These are phyloP conservation scores for Heliconius congener DNA, from an alignment of 1,140 invertebrate species.

Conservation along the genomic window DNA sequence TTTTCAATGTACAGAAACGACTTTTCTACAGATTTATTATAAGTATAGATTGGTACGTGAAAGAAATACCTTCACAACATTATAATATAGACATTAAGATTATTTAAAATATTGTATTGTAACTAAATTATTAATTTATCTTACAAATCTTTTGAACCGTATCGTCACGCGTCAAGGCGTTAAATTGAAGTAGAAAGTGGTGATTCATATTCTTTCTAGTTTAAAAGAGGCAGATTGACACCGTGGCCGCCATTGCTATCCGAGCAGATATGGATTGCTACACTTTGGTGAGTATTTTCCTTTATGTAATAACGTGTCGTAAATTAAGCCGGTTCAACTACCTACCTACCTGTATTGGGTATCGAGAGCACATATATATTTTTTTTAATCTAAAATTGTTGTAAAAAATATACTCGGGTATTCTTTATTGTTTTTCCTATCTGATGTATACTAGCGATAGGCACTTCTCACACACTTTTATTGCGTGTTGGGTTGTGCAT, in stretches of 20 bases:
- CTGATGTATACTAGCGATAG: no score
- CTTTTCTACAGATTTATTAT: no score
- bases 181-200: conserved; percentile 70
- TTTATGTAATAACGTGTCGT: conserved; percentile 39
- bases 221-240: conserved; percentile 64
- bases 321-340: conserved; percentile 27
- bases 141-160: conserved; percentile 30
- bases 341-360: conserved; percentile 8
- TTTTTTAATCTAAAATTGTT: no score
- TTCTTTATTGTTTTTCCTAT: no score
- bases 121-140: conserved; percentile 13
- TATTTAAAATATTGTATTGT: no score
- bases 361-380: background rate
- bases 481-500: no score
- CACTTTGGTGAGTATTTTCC: conserved; percentile 59
- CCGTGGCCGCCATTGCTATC: conserved; percentile 47
- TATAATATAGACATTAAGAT: no score
- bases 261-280: conserved; percentile 53
- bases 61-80: no score
- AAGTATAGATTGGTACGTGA: no score
- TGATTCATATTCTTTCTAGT: conserved; percentile 66
- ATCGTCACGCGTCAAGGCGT: conserved; percentile 51
- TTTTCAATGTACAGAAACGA: no score
- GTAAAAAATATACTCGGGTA: no score
- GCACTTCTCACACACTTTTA: no score